Percentiles rank a stretch among this genome's conserved stretches.
phyloP scores from a whole-genome alignment of 2,113 vertebrate genomes.

The Heterocephalus glaber region DNA sequence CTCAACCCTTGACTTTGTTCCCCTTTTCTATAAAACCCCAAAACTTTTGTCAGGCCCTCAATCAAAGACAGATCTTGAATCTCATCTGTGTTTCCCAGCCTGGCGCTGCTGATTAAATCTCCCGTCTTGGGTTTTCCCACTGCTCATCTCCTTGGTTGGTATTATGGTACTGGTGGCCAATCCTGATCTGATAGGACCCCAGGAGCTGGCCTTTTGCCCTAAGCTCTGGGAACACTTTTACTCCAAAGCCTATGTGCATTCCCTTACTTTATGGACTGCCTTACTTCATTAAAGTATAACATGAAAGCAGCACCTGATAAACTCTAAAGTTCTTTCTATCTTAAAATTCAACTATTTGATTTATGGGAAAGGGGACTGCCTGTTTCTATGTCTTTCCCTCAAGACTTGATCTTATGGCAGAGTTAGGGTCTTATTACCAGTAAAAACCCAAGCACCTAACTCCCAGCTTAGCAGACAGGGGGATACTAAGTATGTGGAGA shows the following conservation, averaged over 20 bases:
- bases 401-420: constrained; percentile 35
- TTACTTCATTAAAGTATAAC: neutral
- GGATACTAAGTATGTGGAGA: neutral
- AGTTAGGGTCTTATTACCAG: neutral
- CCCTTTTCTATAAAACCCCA: neutral
- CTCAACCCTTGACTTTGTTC: neutral
- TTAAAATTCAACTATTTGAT: constrained; percentile 31
- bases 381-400: neutral
- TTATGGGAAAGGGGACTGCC: neutral
- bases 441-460: neutral
- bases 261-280: neutral
- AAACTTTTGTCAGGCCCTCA: neutral
- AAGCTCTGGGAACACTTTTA: neutral
- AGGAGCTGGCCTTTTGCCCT: neutral
- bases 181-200: neutral
- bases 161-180: neutral
- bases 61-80: neutral
- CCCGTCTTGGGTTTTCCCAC: neutral
- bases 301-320: constrained; percentile 28
- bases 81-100: neutral
- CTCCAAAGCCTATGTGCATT: neutral
- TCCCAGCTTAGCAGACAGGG: neutral
- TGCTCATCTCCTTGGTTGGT: neutral
- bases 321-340: neutral
- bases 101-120: neutral